A percentile compares a stretch with the other conserved stretches of the same genome.
Evolutionary conservation across 2,888 invertebrate genomes (phyloP).

Genomic region (Apamea monoglypha): DNA sequence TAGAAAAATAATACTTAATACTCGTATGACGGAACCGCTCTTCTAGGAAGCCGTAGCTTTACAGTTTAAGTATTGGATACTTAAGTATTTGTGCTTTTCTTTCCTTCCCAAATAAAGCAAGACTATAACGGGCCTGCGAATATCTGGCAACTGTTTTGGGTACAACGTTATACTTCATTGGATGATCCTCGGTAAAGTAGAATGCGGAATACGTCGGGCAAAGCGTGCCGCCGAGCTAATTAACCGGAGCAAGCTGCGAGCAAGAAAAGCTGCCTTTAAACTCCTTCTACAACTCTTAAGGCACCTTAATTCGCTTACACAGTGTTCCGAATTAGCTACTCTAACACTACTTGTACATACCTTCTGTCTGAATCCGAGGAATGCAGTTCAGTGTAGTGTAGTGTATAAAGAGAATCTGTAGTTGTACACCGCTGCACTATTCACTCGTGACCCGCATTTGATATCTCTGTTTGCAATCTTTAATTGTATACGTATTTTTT

Average conservation of each 20-base stretch:
- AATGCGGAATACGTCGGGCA: conserved; percentile 56
- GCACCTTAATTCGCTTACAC: conserved; percentile 71
- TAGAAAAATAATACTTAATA: too few relatives aligned
- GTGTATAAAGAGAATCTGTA: conserved; percentile 36
- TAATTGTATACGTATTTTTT: conserved; percentile 32
- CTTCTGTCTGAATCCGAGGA: conserved; percentile 33
- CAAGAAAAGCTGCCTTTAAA: conserved; percentile 71
- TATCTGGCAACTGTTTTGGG: conserved; percentile 48
- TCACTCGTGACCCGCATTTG: conserved; percentile 52
- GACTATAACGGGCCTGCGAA: conserved; percentile 31
- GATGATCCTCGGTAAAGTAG: conserved; percentile 65
- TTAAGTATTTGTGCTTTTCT: background rate
- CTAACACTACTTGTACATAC: conserved; percentile 51
- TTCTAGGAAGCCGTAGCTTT: background rate
- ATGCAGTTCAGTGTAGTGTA: conserved; percentile 32
- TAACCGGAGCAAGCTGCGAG: conserved; percentile 69
- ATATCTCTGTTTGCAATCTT: conserved; percentile 44
- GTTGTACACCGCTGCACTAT: conserved; percentile 20
- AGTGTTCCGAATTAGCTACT: conserved; percentile 58
- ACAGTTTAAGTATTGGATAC: background rate
- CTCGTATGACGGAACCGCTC: too few relatives aligned
- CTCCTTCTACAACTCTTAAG: conserved; percentile 70
- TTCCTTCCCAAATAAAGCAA: conserved; percentile 3
- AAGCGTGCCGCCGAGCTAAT: conserved; percentile 74
- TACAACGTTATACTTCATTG: conserved; percentile 57